Conservation (phyloP, 1,140 invertebrate species). For the Galleria mellonella region DNA sequence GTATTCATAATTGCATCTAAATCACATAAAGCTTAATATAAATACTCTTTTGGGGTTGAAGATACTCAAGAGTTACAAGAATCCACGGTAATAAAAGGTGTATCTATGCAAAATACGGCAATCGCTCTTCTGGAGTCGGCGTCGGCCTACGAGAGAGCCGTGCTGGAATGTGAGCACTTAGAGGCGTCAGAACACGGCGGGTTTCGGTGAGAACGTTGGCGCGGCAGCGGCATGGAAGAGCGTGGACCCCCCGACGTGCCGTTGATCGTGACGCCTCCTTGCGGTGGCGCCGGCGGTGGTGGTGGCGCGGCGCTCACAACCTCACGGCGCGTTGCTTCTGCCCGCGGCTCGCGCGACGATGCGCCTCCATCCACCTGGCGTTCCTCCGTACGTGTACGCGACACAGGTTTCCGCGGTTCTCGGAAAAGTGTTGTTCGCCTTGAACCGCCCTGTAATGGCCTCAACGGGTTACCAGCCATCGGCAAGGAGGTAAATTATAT, state of each 20-base stretch:
- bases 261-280: constrained; percentile 59
- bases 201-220: constrained; percentile 67
- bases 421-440: constrained; percentile 76
- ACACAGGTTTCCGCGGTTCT: constrained; percentile 76
- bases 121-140: constrained; percentile 62
- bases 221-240: constrained; percentile 64
- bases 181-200: constrained; percentile 60
- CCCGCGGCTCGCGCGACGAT: constrained; percentile 53
- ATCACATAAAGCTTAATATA: constrained; percentile 6
- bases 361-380: constrained; percentile 69
- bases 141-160: constrained; percentile 55
- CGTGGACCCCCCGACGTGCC: constrained; percentile 59
- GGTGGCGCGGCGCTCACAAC: constrained; percentile 43
- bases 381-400: constrained; percentile 76
- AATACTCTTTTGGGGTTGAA: constrained; percentile 19
- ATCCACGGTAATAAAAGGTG: constrained; percentile 31
- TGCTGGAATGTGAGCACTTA: constrained; percentile 66
- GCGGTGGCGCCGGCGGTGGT: constrained; percentile 26
- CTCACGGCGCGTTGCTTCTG: constrained; percentile 48
- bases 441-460: constrained; percentile 77
- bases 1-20: constrained; percentile 39
- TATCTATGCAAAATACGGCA: constrained; percentile 71
- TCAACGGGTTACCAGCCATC: constrained; percentile 70
- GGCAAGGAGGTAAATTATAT: constrained; percentile 73
- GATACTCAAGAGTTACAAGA: constrained; percentile 24